A percentile compares a stretch with the other conserved stretches of the same genome.
These are phyloP conservation scores for Pantherophis alleghaniensis DNA, from an alignment of 2,797 vertebrate species.

Conservation along the genomic window DNA sequence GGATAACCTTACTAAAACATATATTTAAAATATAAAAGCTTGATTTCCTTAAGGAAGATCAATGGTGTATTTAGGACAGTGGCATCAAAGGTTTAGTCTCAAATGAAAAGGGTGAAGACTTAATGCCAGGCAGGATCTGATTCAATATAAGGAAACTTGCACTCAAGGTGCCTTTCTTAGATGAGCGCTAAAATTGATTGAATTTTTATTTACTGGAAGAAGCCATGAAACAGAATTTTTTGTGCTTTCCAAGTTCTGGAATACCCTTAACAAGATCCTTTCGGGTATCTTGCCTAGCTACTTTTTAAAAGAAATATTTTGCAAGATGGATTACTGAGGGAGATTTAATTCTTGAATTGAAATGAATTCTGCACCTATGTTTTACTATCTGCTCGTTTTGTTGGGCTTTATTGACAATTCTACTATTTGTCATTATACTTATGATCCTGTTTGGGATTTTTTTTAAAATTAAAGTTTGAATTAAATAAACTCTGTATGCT, in stretches of 20 bases:
- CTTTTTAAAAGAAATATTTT: not conserved
- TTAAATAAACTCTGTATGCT: not conserved
- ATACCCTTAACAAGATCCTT: not conserved
- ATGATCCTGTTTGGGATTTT: too few relatives aligned
- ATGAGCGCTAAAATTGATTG: not conserved
- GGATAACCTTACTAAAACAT: not conserved
- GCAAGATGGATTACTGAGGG: not conserved
- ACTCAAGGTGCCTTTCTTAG: not conserved
- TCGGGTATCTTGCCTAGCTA: not conserved
- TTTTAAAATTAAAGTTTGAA: not conserved
- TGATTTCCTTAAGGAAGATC: not conserved
- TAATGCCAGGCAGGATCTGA: not conserved
- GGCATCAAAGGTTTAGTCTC: not conserved
- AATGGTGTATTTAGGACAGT: not conserved
- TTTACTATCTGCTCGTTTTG: not conserved
- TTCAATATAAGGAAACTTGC: not conserved
- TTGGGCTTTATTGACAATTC: not conserved
- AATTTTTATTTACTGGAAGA: not conserved
- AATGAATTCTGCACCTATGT: not conserved
- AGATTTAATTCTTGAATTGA: not conserved
- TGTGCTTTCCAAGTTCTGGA: not conserved
- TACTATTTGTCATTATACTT: not conserved
- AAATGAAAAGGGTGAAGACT: not conserved
- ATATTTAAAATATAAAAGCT: not conserved
- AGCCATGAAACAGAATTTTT: not conserved